Conservation (phyloP, 2,113 vertebrate species). For the Rhynchomys soricoides region DNA sequence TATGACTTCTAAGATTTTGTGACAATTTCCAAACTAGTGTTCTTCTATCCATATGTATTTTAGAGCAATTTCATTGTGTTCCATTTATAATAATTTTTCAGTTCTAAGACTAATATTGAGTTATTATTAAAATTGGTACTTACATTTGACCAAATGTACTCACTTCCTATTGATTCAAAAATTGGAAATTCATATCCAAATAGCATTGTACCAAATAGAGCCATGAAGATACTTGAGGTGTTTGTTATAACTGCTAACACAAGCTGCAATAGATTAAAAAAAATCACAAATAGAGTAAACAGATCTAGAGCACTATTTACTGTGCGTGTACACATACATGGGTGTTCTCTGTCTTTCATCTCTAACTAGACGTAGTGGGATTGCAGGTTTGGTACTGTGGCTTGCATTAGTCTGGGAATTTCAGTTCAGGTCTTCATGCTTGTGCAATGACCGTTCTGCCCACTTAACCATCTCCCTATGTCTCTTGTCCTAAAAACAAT, state of each 20-base stretch:
- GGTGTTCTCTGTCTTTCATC: neutral
- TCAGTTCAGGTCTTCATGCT: neutral
- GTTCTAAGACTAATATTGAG: slow-evolving; percentile 7
- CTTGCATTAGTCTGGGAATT: neutral
- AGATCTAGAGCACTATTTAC: neutral
- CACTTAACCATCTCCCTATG: neutral
- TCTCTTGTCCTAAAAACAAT: neutral
- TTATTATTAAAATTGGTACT: slow-evolving; percentile 50
- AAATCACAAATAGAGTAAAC: neutral
- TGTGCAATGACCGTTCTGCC: neutral
- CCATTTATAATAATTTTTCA: neutral
- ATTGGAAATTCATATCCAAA: neutral
- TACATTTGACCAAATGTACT: slow-evolving; percentile 62
- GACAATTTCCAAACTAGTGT: neutral
- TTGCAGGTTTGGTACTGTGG: neutral
- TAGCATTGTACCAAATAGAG: neutral
- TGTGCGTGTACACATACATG: neutral
- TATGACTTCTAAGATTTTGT: neutral
- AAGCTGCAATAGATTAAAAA: slow-evolving; percentile 47
- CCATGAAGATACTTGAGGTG: neutral
- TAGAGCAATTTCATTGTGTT: neutral
- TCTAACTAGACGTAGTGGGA: neutral
- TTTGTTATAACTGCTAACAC: neutral
- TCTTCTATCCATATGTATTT: neutral
- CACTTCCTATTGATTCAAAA: neutral